Percentiles rank a stretch among this genome's conserved stretches.
Conservation (phyloP, 2,797 vertebrate genomes). For the Trematomus bernacchii region DNA sequence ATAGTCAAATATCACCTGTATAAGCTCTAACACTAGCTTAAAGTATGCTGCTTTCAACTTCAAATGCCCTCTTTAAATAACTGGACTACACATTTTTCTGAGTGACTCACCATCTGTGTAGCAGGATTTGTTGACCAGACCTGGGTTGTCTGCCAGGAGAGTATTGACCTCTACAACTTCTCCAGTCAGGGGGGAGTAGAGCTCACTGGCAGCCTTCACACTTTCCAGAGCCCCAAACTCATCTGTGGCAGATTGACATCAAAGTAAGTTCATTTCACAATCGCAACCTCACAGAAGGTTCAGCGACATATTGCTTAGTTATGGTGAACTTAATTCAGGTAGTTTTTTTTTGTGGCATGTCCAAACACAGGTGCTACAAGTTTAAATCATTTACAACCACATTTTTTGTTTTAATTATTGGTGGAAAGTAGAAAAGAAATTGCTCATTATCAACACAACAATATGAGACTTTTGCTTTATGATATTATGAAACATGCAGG, state of each 20-base stretch:
- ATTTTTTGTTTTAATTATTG: not conserved
- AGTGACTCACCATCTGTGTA: constrained; percentile 93
- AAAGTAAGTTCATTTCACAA: not conserved
- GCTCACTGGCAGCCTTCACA: constrained; percentile 98
- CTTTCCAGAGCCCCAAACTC: constrained; percentile 98
- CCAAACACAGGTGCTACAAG: not conserved
- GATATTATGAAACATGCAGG: too few species aligned
- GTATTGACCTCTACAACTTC: constrained; percentile 93
- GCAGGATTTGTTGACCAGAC: constrained; percentile 97
- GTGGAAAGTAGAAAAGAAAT: not conserved
- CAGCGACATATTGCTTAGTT: not conserved
- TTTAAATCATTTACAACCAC: not conserved
- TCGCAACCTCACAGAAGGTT: not conserved
- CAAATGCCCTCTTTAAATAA: not conserved
- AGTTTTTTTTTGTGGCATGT: not conserved
- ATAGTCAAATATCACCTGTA: not conserved
- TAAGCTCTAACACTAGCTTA: not conserved
- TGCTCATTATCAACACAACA: not conserved
- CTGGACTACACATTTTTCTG: not conserved
- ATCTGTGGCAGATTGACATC: constrained; percentile 79
- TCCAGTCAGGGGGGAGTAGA: constrained; percentile 95
- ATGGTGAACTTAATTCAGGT: not conserved
- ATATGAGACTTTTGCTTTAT: not conserved
- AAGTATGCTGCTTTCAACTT: not conserved
- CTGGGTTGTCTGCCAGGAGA: constrained; percentile 92